Evolutionary conservation across 2,888 invertebrate species (phyloP), one percentile per base, ranked within the genome.

Genomic region (Nomada flava): DNA sequence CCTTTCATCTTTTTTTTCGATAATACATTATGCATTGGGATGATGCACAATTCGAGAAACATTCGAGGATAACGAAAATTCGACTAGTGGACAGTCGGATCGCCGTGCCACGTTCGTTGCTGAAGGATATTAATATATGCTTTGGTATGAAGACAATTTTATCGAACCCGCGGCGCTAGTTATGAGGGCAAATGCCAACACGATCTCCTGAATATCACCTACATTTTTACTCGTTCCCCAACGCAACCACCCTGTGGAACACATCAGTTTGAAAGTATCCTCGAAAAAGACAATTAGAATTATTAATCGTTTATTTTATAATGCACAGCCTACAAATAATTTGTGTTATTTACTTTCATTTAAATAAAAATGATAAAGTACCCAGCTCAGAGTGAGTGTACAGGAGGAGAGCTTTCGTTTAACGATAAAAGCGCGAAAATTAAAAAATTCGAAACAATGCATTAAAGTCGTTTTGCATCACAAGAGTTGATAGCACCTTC

Each of bases 101-200:
- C 71, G 42, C 44, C 73, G 47, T 36, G 68, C 67, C 52, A 59
- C 53, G 62, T 68, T 65, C 79, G 70, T 80, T 64, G 70, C 26
- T 71, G 69, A 65, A 60, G 67, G 76, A 64, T 75, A 88, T 86
- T 77, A 84, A 85, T 88, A 85, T 82, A 71, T 74, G 75, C 82
- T 53, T 70, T 26, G 86, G 79, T 74, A 86, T 86, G 88, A 78
- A 65, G 79, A 65, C 64, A 76, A 88, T 88, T 84, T 84, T 87
- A 88, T 87, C 72, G 78, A 78, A 60, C 69, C 52, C 70, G 57
- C 15, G 62, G 69, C 55, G 76, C 47, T 83, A 82, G 84, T 86
- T 88, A 88, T 87, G 83, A 55, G 88, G 75, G 64, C 83, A 78
- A 88, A 87, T 88, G 29, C 84, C 86, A 44, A 57, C 52, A 74